Evolutionary conservation across 2,888 invertebrate species (phyloP), one percentile per base, ranked within the genome.

Genomic region (Uropetala carovei): DNA sequence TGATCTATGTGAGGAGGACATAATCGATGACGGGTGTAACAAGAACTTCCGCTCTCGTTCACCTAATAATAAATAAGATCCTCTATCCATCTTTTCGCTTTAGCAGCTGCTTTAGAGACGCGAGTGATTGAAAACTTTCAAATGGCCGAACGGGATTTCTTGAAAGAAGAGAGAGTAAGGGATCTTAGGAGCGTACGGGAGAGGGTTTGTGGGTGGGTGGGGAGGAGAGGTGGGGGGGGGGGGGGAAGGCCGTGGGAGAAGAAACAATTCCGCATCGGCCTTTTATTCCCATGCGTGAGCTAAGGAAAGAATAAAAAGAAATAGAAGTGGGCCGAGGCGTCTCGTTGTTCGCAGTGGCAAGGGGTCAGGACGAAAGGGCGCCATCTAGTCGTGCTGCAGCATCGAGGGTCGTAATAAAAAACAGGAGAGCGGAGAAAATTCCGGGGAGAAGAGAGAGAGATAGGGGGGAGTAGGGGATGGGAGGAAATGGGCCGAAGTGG

Each of bases 331-430:
- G 27, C 60, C 30, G 10, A 16, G 58, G 9, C 60, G 27, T 30
- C 14, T n/a, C 64, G 5, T 64, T 64, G 56, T n/a, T n/a, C n/a
- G 8, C 83, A 57, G 57, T 83, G 83, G 83, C 18, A 57, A 18
- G 83, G 57, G 83, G 83, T 83, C 83, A 57, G 56, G 83, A 83
- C 60, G 60, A 30, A 27, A 60, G 43, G 89, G 89, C 89, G 89
- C 89, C 89, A 64, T 64, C 64, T 16, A 56, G 89, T 68, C 89
- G 89, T 68, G 60, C 89, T 89, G 89, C 89, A 68, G 64, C 89
- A 68, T 64, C 64, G 85, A 16, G 56, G 43, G 85, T 7, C 58
- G 85, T 57, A 89, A 89, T 89, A 64, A 89, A 68, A 89, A 89
- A 89, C 7, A n/a, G 7, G n/a, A n/a, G 22, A 68, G 22, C 9